These are phyloP conservation scores for Drosophila erecta DNA, from an alignment of 1,140 invertebrate species.

Conservation along the genomic window DNA sequence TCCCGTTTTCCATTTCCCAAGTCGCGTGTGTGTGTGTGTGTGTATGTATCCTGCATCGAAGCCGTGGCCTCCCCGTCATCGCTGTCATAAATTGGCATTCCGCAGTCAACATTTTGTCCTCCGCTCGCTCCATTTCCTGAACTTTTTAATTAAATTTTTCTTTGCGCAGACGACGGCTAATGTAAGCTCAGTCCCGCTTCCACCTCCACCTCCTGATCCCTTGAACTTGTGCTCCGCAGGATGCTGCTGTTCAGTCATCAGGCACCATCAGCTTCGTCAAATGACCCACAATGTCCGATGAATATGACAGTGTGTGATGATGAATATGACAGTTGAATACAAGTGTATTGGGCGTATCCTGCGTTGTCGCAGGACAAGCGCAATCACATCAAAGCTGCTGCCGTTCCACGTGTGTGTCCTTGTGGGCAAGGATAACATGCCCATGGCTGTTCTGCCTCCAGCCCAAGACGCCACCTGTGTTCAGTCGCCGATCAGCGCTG, in stretches of 20 bases:
- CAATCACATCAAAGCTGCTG: slow-evolving; percentile 47
- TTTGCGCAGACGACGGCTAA: slow-evolving; percentile 31
- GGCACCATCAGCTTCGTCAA: slow-evolving; percentile 28
- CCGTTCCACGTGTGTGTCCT: not conserved
- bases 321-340: not conserved
- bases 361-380: slow-evolving; percentile 44
- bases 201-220: not conserved
- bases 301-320: too few relatives aligned
- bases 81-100: slow-evolving; percentile 60
- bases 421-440: too few relatives aligned
- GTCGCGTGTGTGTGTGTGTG: not conserved
- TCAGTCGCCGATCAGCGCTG: slow-evolving; percentile 11
- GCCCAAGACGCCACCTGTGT: too few relatives aligned
- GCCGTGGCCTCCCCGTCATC: slow-evolving; percentile 14
- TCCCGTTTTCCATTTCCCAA: not conserved
- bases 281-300: slow-evolving; percentile 46
- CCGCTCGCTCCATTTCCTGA: slow-evolving; percentile 14
- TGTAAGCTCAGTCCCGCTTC: slow-evolving; percentile 11
- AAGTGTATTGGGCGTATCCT: slow-evolving; percentile 1
- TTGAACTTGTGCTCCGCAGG: not conserved
- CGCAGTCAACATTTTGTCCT: slow-evolving; percentile 23
- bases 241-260: slow-evolving; percentile 5
- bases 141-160: slow-evolving; percentile 61
- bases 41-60: not conserved
- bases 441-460: too few relatives aligned